Conservation (phyloP, 2,113 vertebrate genomes). For the Cochlearius cochlearius region DNA sequence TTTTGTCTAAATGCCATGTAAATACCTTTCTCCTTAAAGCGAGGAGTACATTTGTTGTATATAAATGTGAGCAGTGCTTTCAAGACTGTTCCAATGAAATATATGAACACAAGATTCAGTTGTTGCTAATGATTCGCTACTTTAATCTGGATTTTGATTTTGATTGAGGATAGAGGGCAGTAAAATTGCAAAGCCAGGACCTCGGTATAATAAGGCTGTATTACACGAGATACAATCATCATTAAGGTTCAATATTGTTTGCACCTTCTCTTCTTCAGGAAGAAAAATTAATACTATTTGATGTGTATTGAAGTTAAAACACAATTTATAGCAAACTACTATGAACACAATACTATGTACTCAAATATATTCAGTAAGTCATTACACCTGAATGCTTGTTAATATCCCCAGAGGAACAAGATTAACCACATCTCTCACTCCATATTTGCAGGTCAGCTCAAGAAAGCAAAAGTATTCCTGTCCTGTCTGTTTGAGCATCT, state of each 20-base stretch:
- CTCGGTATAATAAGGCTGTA: background rate
- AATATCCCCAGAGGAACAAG: background rate
- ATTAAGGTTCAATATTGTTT: background rate
- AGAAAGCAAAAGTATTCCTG: constrained; percentile 20
- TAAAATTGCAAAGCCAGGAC: background rate
- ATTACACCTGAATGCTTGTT: background rate
- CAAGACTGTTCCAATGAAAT: background rate
- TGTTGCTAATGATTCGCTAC: background rate
- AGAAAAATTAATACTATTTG: background rate
- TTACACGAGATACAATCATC: background rate
- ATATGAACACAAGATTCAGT: background rate
- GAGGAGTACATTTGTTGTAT: background rate
- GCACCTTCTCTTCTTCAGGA: background rate
- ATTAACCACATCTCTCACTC: background rate
- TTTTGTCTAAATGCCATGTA: background rate
- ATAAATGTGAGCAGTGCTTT: background rate
- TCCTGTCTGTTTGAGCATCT: background rate
- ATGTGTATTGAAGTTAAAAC: background rate
- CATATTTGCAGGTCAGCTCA: background rate
- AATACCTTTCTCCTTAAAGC: background rate
- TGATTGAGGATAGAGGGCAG: background rate
- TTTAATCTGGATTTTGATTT: constrained; percentile 2
- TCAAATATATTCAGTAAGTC: background rate
- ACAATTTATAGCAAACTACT: background rate
- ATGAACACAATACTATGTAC: background rate